Conservation (phyloP, 2,888 invertebrate species). For the Tenthredo mesomela region DNA sequence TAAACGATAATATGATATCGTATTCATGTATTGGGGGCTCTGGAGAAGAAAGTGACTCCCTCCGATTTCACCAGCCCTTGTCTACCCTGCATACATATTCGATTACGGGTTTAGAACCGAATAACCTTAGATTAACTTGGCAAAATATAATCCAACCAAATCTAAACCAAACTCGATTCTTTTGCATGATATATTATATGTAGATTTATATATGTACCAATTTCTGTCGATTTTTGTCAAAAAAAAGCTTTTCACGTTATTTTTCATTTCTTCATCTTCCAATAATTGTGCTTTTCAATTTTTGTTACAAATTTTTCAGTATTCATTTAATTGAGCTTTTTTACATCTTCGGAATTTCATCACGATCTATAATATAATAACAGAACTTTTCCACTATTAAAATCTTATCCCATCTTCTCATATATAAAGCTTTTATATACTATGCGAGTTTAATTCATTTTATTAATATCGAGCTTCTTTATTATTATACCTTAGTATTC, state of each 20-base stretch:
- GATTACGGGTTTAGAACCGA: conserved; percentile 28
- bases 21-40: conserved; percentile 34
- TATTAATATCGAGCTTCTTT: too few relatives aligned
- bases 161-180: neutral
- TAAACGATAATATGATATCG: conserved; percentile 41
- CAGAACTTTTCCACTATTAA: neutral
- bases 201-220: too few relatives aligned
- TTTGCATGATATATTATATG: too few relatives aligned
- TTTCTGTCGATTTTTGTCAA: neutral
- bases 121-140: conserved; percentile 37
- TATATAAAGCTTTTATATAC: neutral
- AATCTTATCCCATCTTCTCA: neutral
- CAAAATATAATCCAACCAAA: conserved; percentile 11
- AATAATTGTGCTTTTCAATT: neutral
- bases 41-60: neutral
- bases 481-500: neutral
- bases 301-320: neutral
- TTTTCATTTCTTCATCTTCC: neutral
- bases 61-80: conserved; percentile 4
- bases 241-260: neutral
- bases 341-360: neutral
- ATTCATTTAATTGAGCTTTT: neutral
- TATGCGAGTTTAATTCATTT: too few relatives aligned
- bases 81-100: conserved; percentile 44
- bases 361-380: neutral